These are phyloP conservation scores for Protobothrops flavoviridis DNA, from an alignment of 2,113 vertebrate genomes.

Conservation along the genomic window DNA sequence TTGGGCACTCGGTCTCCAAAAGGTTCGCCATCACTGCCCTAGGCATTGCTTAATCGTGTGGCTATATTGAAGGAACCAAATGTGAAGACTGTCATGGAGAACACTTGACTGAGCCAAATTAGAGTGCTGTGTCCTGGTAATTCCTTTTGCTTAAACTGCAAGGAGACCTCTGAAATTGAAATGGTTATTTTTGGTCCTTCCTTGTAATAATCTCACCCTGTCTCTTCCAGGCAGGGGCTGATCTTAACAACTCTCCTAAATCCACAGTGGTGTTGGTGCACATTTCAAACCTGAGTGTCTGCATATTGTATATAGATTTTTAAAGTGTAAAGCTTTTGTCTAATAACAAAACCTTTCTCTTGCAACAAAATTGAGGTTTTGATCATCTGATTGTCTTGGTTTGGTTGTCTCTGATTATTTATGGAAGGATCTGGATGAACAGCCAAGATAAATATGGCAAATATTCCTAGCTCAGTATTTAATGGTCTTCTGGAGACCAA, in stretches of 20 bases:
- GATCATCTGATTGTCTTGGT: not conserved
- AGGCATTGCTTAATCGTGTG: not conserved
- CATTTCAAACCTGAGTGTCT: not conserved
- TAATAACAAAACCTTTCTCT: not conserved
- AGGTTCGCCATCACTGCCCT: too few species aligned
- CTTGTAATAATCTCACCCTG: not conserved
- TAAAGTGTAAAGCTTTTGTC: not conserved
- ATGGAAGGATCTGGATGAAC: not conserved
- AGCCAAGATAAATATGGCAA: not conserved
- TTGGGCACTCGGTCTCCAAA: too few species aligned
- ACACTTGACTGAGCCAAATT: not conserved
- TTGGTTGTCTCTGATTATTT: not conserved
- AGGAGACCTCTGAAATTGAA: not conserved
- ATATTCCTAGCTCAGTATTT: not conserved
- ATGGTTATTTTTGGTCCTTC: not conserved
- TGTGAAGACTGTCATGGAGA: not conserved
- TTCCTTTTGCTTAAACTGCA: not conserved
- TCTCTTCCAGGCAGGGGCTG: not conserved
- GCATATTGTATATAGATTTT: conserved; percentile 4
- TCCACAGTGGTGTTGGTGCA: not conserved
- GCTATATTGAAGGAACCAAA: not conserved
- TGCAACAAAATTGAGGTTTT: not conserved
- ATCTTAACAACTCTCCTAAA: not conserved
- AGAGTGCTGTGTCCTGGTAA: not conserved
- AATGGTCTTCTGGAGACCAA: not conserved